A percentile compares a stretch with the other conserved stretches of the same genome.
These are phyloP conservation scores for Cervus canadensis DNA, from an alignment of 2,113 vertebrate genomes.

Conservation along the genomic window DNA sequence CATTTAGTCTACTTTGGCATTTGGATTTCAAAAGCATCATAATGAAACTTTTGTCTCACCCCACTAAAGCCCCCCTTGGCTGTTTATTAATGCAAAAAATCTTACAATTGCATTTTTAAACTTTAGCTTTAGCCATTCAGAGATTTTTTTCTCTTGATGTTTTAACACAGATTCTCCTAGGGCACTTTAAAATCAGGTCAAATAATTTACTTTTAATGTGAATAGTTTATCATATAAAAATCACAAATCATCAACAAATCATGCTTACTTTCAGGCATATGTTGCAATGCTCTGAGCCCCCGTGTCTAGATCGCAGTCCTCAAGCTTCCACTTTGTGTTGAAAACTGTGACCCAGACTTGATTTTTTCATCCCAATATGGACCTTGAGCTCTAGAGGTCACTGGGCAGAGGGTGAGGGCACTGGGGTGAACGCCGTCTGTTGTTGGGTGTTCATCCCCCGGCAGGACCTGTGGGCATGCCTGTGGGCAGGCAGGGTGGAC, in stretches of 20 bases:
- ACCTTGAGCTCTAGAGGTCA: accelerated
- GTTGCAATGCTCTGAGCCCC: accelerated
- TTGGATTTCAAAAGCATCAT: background rate
- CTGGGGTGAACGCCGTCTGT: accelerated
- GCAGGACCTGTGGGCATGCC: background rate
- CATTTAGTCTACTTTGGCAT: background rate
- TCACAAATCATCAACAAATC: accelerated
- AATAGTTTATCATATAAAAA: background rate
- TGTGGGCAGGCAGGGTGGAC: background rate
- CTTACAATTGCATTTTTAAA: background rate
- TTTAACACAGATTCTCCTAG: background rate
- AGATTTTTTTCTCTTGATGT: accelerated
- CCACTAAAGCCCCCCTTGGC: background rate
- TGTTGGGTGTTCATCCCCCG: accelerated
- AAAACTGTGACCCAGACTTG: background rate
- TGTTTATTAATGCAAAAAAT: background rate
- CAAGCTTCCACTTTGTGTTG: background rate
- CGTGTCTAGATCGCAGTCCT: accelerated
- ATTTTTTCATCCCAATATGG: background rate
- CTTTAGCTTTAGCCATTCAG: background rate
- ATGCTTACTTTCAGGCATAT: accelerated
- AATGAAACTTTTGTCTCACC: background rate
- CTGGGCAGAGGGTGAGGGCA: accelerated
- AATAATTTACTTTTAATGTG: background rate
- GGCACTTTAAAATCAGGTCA: background rate